These are phyloP conservation scores for Uria lomvia DNA, from an alignment of 2,113 vertebrate species.

Conservation along the genomic window DNA sequence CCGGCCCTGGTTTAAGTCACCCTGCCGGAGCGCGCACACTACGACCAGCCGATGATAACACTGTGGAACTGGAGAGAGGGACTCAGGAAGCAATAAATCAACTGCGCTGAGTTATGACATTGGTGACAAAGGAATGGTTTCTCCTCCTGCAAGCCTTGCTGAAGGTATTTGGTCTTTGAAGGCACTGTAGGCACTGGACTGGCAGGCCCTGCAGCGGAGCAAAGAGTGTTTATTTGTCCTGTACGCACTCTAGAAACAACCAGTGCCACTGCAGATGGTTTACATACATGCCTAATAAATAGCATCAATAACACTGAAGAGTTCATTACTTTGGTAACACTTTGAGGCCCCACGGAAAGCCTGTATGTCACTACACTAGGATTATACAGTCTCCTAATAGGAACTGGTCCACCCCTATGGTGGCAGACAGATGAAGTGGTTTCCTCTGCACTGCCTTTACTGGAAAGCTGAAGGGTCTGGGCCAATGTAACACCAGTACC, in stretches of 20 bases:
- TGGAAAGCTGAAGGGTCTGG: neutral
- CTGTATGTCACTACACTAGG: neutral
- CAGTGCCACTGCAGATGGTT: neutral
- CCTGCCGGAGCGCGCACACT: neutral
- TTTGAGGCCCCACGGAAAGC: neutral
- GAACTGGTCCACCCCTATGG: neutral
- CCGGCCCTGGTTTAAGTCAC: constrained; percentile 59
- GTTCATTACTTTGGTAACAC: neutral
- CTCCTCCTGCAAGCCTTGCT: constrained; percentile 9
- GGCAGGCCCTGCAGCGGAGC: neutral
- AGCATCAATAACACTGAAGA: neutral
- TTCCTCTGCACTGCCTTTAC: neutral
- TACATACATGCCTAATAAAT: neutral
- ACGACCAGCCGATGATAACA: neutral
- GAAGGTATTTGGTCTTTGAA: constrained; percentile 14
- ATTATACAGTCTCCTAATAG: neutral
- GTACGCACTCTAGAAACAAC: neutral
- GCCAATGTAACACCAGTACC: neutral
- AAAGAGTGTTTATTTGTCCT: constrained; percentile 38
- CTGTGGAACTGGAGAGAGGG: neutral
- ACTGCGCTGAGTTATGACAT: constrained; percentile 42
- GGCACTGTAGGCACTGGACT: neutral
- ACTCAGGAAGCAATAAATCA: constrained; percentile 67
- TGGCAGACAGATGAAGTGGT: neutral
- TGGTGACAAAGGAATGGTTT: constrained; percentile 43